phyloP scores from a whole-genome alignment of 2,888 invertebrate genomes.

The Ctena decussata region DNA sequence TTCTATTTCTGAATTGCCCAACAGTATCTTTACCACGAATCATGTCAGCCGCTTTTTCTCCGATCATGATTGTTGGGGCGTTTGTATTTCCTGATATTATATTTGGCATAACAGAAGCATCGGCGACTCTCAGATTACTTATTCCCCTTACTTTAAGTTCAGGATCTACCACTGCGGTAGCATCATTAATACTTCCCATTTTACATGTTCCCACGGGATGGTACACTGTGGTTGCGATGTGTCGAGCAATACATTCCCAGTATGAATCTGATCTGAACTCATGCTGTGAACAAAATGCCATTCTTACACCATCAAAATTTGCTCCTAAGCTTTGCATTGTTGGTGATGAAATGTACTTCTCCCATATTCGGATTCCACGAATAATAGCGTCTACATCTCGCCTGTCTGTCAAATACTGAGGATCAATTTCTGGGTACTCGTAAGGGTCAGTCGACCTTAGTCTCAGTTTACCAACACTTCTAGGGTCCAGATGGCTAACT shows the following conservation, averaged over 20 bases:
- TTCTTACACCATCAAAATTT: conserved; percentile 35
- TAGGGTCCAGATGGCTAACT: neutral
- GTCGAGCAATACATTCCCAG: conserved; percentile 53
- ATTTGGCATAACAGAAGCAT: conserved; percentile 47
- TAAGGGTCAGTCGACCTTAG: conserved; percentile 30
- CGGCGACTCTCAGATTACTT: conserved; percentile 37
- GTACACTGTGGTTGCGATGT: conserved; percentile 54
- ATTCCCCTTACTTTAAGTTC: conserved; percentile 77
- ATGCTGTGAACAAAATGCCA: conserved; percentile 36
- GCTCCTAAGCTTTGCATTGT: conserved; percentile 50
- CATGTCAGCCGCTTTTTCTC: conserved; percentile 51
- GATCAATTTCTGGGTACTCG: conserved; percentile 34
- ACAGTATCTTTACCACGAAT: conserved; percentile 18
- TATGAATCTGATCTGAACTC: conserved; percentile 42
- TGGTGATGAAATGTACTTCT: conserved; percentile 38
- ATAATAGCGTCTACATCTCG: conserved; percentile 21
- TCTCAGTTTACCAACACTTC: conserved; percentile 4
- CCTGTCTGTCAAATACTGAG: conserved; percentile 22
- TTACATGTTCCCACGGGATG: conserved; percentile 93
- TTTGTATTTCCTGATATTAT: conserved; percentile 46
- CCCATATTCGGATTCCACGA: conserved; percentile 19
- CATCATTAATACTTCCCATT: conserved; percentile 89
- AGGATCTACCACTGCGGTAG: conserved; percentile 90
- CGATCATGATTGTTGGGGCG: conserved; percentile 47
- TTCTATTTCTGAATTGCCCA: neutral